A percentile compares a stretch with the other conserved stretches of the same genome.
Evolutionary conservation across 2,797 vertebrate species (phyloP).

Genomic region (Anguilla obscura): DNA sequence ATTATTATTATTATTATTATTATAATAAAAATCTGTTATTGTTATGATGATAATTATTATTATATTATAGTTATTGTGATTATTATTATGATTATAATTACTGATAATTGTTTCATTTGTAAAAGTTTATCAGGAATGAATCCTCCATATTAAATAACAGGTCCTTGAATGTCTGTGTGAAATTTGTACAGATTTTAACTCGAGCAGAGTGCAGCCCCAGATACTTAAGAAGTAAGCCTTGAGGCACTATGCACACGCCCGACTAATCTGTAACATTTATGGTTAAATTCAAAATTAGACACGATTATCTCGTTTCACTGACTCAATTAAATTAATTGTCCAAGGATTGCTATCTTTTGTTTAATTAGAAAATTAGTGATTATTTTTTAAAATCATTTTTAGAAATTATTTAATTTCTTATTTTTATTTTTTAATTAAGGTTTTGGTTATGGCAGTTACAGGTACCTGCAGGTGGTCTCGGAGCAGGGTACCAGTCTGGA

Average conservation of each 20-base stretch:
- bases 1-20: constrained; percentile 3
- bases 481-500: constrained; percentile 71
- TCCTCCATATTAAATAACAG: not conserved
- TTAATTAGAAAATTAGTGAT: not conserved
- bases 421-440: not conserved
- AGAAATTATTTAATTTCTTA: not conserved
- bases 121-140: not conserved
- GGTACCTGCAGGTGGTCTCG: constrained; percentile 74
- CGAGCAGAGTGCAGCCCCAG: not conserved
- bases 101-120: not conserved
- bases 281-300: not conserved
- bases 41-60: not conserved
- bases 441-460: too few species aligned
- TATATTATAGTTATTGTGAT: not conserved
- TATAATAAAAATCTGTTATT: not conserved
- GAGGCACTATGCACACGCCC: not conserved
- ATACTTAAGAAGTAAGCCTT: not conserved
- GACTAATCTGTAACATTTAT: not conserved
- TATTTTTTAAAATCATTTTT: constrained; percentile 1
- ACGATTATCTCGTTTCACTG: not conserved
- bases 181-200: not conserved
- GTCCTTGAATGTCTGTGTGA: not conserved
- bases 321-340: not conserved
- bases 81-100: not conserved
- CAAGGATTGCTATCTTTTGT: not conserved